Conservation (phyloP, 2,888 invertebrate genomes). For the Chydorus sphaericus region DNA sequence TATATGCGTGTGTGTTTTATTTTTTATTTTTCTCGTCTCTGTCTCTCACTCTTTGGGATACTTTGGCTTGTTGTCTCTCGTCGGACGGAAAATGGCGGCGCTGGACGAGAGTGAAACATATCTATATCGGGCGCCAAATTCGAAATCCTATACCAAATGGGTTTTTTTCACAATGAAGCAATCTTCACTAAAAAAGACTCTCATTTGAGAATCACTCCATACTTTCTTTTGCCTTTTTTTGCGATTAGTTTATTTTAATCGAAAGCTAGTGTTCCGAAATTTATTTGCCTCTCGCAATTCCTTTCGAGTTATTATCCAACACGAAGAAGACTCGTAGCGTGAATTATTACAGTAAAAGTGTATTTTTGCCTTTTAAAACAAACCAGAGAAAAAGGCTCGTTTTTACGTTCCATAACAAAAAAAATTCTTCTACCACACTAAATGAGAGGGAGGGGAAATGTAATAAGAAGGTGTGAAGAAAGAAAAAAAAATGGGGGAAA, state of each 20-base stretch:
- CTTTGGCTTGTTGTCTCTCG: background rate
- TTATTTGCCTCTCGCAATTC: too few species aligned
- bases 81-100: background rate
- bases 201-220: too few species aligned
- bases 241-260: too few species aligned
- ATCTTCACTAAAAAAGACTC: too few species aligned
- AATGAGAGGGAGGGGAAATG: background rate
- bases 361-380: background rate
- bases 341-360: constrained; percentile 5
- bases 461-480: background rate
- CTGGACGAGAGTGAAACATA: too few species aligned
- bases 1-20: too few species aligned
- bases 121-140: background rate
- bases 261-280: too few species aligned
- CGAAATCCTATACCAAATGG: too few species aligned
- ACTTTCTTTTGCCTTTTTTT: too few species aligned
- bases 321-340: too few species aligned
- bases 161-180: too few species aligned
- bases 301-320: too few species aligned
- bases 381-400: background rate
- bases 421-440: background rate
- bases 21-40: background rate
- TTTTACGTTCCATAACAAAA: background rate
- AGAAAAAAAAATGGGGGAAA: background rate
- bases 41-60: constrained; percentile 1